Percentiles rank a stretch among this genome's conserved stretches.
Conservation (phyloP, 2,888 invertebrate genomes). For the Parthenolecanium corni region DNA sequence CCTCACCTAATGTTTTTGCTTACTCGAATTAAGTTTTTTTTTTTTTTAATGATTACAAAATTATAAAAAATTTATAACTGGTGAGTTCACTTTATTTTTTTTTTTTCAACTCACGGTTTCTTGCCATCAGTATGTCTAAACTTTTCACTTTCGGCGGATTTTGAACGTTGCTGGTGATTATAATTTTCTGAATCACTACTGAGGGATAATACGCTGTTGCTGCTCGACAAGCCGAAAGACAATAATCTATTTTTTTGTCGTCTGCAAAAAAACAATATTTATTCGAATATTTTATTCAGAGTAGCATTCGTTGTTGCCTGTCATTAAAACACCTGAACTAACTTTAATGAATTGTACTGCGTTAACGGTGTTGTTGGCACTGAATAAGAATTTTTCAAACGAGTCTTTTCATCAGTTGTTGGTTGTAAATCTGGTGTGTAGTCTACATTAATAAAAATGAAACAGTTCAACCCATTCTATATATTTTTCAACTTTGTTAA, state of each 20-base stretch:
- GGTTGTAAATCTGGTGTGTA: conserved; percentile 1
- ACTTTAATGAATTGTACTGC: conserved; percentile 9
- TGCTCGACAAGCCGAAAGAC: conserved; percentile 3
- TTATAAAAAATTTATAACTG: too few relatives aligned
- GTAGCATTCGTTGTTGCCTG: background rate
- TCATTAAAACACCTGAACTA: background rate
- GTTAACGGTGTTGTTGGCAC: background rate
- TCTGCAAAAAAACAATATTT: background rate
- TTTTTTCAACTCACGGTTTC: background rate
- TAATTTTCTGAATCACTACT: background rate
- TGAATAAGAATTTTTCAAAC: background rate
- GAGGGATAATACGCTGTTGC: conserved; percentile 6
- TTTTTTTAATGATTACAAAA: too few relatives aligned
- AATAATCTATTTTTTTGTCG: background rate
- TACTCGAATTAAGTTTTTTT: too few relatives aligned
- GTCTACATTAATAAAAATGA: background rate
- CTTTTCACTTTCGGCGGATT: conserved; percentile 1
- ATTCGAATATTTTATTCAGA: background rate
- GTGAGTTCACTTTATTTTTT: too few relatives aligned
- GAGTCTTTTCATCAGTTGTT: background rate
- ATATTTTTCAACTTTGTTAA: too few relatives aligned
- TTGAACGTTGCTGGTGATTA: background rate
- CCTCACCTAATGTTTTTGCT: too few relatives aligned
- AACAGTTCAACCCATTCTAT: too few relatives aligned
- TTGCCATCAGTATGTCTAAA: background rate